Evolutionary conservation across 2,113 vertebrate species (phyloP).

Genomic region (Channa maculata): DNA sequence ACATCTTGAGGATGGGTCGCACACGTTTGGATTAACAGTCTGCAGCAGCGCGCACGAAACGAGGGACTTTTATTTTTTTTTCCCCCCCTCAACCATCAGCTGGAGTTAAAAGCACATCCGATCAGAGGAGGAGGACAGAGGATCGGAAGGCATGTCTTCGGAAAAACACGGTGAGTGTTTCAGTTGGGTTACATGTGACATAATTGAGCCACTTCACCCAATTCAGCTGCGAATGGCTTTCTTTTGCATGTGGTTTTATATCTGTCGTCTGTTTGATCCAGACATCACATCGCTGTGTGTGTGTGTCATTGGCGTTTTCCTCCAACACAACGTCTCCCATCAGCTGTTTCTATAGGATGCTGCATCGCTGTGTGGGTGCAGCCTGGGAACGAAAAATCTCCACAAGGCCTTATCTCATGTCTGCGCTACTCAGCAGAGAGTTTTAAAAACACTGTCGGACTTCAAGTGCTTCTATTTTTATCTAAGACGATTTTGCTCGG

Average conservation of each 20-base stretch:
- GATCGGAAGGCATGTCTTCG: conserved; percentile 79
- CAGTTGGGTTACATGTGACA: background rate
- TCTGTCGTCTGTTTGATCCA: background rate
- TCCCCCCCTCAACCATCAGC: conserved; percentile 16
- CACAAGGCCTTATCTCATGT: conserved; percentile 26
- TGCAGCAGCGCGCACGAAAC: conserved; percentile 34
- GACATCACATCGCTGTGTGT: background rate
- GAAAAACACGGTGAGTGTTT: conserved; percentile 84
- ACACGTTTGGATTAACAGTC: conserved; percentile 59
- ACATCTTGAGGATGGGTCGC: conserved; percentile 71
- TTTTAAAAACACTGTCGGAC: background rate
- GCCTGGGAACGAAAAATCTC: conserved; percentile 10
- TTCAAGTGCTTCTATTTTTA: too few relatives aligned
- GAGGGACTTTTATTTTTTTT: background rate
- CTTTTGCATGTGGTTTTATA: too few relatives aligned
- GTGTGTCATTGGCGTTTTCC: conserved; percentile 4
- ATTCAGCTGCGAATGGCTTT: too few relatives aligned
- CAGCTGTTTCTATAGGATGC: conserved; percentile 46
- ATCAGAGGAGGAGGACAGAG: conserved; percentile 49
- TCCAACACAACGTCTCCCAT: conserved; percentile 32
- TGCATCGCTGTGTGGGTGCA: conserved; percentile 69
- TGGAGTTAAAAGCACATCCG: conserved; percentile 26
- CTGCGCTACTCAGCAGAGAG: background rate
- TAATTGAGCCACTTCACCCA: conserved; percentile 13
- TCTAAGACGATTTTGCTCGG: too few relatives aligned